Percentiles rank a stretch among this genome's conserved stretches.
Conservation (phyloP, 2,797 vertebrate species). For the Onychomys torridus region DNA sequence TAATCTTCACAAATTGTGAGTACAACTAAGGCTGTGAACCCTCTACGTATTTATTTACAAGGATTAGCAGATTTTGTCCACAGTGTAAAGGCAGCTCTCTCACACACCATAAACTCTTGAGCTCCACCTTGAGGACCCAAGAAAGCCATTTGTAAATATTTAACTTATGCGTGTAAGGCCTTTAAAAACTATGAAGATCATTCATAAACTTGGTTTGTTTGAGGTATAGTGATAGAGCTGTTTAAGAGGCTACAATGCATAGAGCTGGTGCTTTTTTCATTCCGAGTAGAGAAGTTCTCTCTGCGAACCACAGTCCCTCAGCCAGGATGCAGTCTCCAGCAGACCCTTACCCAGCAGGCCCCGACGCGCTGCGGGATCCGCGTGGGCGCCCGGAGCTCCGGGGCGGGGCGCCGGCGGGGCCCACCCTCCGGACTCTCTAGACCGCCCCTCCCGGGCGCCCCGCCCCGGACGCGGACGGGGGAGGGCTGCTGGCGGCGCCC, state of each 20-base stretch:
- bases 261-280: not conserved
- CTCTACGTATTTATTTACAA: constrained; percentile 53
- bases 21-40: constrained; percentile 41
- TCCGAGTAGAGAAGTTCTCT: not conserved
- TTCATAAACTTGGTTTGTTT: constrained; percentile 61
- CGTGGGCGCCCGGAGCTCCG: not conserved
- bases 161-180: constrained; percentile 6
- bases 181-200: constrained; percentile 46
- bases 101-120: not conserved
- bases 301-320: not conserved
- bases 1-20: not conserved
- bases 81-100: not conserved
- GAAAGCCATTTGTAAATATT: constrained; percentile 51
- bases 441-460: constrained; percentile 50
- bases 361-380: not conserved
- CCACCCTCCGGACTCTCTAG: not conserved
- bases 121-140: not conserved
- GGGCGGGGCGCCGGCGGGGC: constrained; percentile 61
- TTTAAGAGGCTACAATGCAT: not conserved
- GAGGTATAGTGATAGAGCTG: not conserved
- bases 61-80: constrained; percentile 9
- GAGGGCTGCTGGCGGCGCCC: not conserved
- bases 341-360: not conserved
- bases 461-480: constrained; percentile 75
- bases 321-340: not conserved